Percentiles rank a stretch among this genome's conserved stretches.
phyloP scores from a whole-genome alignment of 2,888 invertebrate species.

The Nymphalis urticae region DNA sequence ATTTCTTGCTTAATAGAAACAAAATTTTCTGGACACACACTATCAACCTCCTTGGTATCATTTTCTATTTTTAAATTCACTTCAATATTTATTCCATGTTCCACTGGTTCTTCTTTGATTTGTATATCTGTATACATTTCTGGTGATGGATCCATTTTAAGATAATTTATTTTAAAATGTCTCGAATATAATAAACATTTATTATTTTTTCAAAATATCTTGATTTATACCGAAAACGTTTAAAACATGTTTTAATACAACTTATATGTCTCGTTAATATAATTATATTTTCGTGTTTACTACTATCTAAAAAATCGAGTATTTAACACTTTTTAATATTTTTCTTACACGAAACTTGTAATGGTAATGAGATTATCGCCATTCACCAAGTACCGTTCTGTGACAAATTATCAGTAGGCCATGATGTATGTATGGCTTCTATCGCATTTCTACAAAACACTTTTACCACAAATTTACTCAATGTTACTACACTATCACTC shows the following conservation, averaged over 20 bases:
- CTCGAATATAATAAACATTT: background rate
- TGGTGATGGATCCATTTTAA: background rate
- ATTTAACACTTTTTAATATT: background rate
- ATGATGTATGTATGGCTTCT: conserved; percentile 41
- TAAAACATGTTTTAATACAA: too few species aligned
- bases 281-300: too few species aligned
- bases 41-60: background rate
- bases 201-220: background rate
- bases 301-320: background rate
- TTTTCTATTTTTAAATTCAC: conserved; percentile 25
- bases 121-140: conserved; percentile 8
- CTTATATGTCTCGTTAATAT: too few species aligned
- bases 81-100: conserved; percentile 10
- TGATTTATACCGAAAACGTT: too few species aligned
- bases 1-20: conserved; percentile 27
- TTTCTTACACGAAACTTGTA: background rate
- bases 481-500: background rate
- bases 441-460: conserved; percentile 36
- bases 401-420: conserved; percentile 24
- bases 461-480: background rate
- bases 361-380: conserved; percentile 16
- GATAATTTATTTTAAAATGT: background rate
- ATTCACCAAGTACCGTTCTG: conserved; percentile 17
- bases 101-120: conserved; percentile 27
- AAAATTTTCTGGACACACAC: conserved; percentile 19